Evolutionary conservation across 2,888 invertebrate genomes (phyloP).

Genomic region (Eupithecia subumbrata): DNA sequence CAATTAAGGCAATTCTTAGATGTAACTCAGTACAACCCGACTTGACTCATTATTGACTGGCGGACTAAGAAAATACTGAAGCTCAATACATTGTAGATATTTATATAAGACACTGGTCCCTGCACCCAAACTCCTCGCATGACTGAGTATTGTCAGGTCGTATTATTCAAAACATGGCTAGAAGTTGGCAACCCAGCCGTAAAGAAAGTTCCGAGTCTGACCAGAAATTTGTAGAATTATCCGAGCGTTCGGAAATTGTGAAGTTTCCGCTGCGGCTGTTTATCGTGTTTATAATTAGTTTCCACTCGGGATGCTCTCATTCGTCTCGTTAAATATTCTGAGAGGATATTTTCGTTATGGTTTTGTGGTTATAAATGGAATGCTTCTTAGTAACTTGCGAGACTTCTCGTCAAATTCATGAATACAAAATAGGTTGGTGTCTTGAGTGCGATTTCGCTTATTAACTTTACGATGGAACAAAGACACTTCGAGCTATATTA

Average conservation of each 20-base stretch:
- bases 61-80: not conserved
- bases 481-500: not conserved
- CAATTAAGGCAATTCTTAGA: not conserved
- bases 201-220: constrained; percentile 38
- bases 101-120: not conserved
- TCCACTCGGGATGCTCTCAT: constrained; percentile 32
- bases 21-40: not conserved
- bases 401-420: constrained; percentile 22
- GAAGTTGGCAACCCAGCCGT: constrained; percentile 6
- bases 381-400: constrained; percentile 24
- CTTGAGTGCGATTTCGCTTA: constrained; percentile 15
- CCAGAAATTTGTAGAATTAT: constrained; percentile 43
- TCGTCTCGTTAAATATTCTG: constrained; percentile 43
- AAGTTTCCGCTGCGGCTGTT: constrained; percentile 45
- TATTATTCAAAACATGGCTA: constrained; percentile 5
- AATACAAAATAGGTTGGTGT: constrained; percentile 21
- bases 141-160: not conserved
- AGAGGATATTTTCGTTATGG: constrained; percentile 32
- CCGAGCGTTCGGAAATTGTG: constrained; percentile 44
- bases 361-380: constrained; percentile 35
- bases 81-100: not conserved
- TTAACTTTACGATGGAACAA: constrained; percentile 7
- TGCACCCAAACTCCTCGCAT: not conserved
- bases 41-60: not conserved
- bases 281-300: constrained; percentile 46